phyloP scores from a whole-genome alignment of 2,113 vertebrate genomes.

The Castor canadensis region DNA sequence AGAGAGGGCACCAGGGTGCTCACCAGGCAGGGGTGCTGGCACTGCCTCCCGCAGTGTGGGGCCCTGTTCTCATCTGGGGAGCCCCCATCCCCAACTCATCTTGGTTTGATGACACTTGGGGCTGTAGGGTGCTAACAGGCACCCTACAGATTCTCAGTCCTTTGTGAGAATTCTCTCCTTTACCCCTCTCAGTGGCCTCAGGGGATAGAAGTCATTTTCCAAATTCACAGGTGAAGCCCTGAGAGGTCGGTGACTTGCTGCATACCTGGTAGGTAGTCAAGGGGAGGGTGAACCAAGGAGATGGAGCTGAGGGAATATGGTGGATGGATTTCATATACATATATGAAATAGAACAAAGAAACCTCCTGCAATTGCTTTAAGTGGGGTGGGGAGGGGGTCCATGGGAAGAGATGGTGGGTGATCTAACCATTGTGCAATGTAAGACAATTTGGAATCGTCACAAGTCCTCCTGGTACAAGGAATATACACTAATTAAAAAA shows the following conservation, averaged over 20 bases:
- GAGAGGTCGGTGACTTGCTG: neutral
- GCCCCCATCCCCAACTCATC: neutral
- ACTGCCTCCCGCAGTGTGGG: neutral
- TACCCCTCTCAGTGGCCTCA: neutral
- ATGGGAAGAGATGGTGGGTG: no score
- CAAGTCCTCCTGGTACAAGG: no score
- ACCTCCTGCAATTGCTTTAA: no score
- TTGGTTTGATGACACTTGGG: neutral
- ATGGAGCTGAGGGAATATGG: no score
- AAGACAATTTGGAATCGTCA: no score
- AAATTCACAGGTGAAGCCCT: neutral
- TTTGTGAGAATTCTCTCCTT: neutral
- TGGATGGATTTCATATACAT: no score
- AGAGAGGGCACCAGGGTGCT: neutral
- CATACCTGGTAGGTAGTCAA: neutral
- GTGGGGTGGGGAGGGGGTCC: no score
- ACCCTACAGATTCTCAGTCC: neutral
- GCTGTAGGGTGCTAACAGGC: neutral
- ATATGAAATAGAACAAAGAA: no score
- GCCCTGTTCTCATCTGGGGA: neutral
- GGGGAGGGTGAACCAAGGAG: no score
- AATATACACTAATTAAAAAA: no score
- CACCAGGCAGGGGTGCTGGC: fast-evolving
- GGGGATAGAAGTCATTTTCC: neutral
- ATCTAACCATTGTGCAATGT: no score